A percentile compares a stretch with the other conserved stretches of the same genome.
phyloP scores from a whole-genome alignment of 2,888 invertebrate species.

The Clunio marinus region DNA sequence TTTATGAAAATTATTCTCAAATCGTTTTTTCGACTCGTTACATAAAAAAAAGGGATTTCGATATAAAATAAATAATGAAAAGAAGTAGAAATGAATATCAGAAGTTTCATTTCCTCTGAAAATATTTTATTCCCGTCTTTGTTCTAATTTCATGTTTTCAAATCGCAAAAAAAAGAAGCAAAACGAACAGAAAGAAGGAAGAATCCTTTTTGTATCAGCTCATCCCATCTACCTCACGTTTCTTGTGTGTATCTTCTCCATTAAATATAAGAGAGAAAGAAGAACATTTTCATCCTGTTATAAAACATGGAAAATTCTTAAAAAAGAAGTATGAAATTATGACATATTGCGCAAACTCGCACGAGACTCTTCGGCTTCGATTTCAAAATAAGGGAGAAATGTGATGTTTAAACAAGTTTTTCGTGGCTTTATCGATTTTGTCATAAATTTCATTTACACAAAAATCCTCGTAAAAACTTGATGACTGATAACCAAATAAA shows the following conservation, averaged over 20 bases:
- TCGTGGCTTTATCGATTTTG: constrained; percentile 5
- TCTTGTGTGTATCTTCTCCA: constrained; percentile 11
- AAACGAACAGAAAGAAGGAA: too few species aligned
- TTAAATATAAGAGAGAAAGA: neutral
- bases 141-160: neutral
- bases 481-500: too few species aligned
- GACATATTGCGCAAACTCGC: constrained; percentile 24
- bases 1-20: too few species aligned
- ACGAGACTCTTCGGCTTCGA: neutral
- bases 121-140: neutral
- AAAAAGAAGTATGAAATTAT: neutral
- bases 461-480: constrained; percentile 9
- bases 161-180: constrained; percentile 3
- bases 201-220: neutral
- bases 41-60: too few species aligned
- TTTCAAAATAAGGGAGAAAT: neutral
- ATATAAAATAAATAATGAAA: too few species aligned
- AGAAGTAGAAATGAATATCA: too few species aligned
- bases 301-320: neutral
- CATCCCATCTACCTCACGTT: neutral
- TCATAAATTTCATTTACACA: neutral
- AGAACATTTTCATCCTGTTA: constrained; percentile 1
- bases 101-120: too few species aligned
- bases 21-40: too few species aligned
- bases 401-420: constrained; percentile 2